Conservation (phyloP, 2,888 invertebrate species). For the Yponomeuta sedellus region DNA sequence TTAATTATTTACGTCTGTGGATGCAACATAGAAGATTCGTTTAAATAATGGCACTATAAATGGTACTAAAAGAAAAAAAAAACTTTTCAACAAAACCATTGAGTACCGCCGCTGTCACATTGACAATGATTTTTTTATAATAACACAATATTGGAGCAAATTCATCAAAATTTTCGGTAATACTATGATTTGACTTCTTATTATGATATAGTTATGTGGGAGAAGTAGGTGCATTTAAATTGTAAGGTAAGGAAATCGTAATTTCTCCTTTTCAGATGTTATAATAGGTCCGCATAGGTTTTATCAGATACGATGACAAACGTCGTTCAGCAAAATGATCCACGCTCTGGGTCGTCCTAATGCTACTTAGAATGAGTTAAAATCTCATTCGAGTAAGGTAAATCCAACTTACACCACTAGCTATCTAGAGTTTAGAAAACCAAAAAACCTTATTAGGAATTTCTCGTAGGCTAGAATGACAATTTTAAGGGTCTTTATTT, state of each 20-base stretch:
- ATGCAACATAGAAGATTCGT: no score
- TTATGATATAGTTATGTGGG: neutral
- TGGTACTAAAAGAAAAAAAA: neutral
- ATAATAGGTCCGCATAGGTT: neutral
- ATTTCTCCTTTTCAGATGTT: neutral
- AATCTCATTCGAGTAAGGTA: neutral
- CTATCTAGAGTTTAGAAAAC: neutral
- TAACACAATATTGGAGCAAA: neutral
- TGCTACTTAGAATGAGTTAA: neutral
- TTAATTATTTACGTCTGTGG: no score
- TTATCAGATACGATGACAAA: neutral
- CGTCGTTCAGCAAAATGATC: neutral
- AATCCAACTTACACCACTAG: neutral
- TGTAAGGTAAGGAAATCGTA: neutral
- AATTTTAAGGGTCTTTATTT: no score
- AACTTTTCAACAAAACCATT: conserved; percentile 12
- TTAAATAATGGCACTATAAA: neutral
- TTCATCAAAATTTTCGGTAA: conserved; percentile 1
- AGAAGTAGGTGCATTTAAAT: neutral
- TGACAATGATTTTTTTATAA: neutral
- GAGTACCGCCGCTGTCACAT: neutral
- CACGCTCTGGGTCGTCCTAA: conserved; percentile 13
- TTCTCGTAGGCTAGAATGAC: neutral
- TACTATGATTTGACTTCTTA: neutral
- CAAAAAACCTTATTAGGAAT: neutral